Conservation (phyloP, 2,113 vertebrate species). For the Hemibagrus wyckioides region DNA sequence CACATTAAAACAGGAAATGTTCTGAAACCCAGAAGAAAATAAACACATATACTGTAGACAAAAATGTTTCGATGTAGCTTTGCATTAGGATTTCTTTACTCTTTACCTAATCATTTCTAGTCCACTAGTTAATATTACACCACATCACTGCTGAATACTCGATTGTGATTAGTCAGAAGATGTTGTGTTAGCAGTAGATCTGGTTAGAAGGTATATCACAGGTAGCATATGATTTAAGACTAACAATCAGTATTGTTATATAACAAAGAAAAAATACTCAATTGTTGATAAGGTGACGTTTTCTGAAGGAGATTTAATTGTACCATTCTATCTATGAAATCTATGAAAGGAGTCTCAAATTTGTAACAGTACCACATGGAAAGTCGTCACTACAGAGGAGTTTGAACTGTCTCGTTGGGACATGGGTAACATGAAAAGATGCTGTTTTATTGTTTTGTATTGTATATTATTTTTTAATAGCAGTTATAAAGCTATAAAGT, state of each 20-base stretch:
- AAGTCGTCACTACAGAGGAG: background rate
- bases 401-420: background rate
- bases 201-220: background rate
- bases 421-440: background rate
- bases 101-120: background rate
- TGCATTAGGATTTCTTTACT: background rate
- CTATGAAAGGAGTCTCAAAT: too few species aligned
- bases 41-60: background rate
- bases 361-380: background rate
- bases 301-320: background rate
- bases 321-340: too few species aligned
- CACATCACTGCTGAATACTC: background rate
- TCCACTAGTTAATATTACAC: background rate
- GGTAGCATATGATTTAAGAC: background rate
- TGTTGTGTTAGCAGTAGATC: background rate
- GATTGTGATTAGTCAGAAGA: background rate
- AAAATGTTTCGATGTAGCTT: background rate
- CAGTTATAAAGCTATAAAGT: background rate
- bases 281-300: background rate
- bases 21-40: background rate
- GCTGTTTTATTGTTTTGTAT: background rate
- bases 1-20: conserved; percentile 33
- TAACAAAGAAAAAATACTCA: background rate
- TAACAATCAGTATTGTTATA: too few species aligned
- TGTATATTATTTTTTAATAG: too few species aligned